Evolutionary conservation across 2,113 vertebrate species (phyloP), one percentile per base, ranked within the genome.

Genomic region (Megaleporinus macrocephalus): DNA sequence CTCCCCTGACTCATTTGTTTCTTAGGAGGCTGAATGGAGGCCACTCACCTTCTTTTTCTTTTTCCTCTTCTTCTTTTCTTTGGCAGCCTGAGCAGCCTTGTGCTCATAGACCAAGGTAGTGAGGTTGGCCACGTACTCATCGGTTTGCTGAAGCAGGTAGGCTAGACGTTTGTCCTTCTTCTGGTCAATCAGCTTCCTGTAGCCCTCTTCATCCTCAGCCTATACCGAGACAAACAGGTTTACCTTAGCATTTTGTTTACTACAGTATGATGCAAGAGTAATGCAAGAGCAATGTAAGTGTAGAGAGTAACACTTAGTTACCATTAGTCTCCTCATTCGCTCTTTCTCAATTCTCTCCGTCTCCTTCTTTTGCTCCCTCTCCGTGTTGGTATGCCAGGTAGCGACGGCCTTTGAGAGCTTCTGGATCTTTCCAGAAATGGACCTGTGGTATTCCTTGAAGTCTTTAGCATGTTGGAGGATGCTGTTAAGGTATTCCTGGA

Each of bases 141-240:
- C 98, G 0, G 98, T 99, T 90, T 99, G 98, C 91, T 99, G 97
- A 74, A 99, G 91, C 18, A 99, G 79, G 89, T 99, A 99, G 1
- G 98, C 98, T 89, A 99, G 89, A 18, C 98, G 96, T 76, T 98
- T 95, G 83, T 99, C 98, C 71, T 99, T 99, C 93, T 99, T 99
- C 68, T 99, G 98, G 89, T 99, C 98, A 11, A 99, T 99, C 1
- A 99, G 92, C 71, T 99, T 99, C 73, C 98, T 92, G 81, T 99
- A 99, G 16, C 98, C 98, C 85, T 99, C 98, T 89, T 99, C 98
- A 88, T 99, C 98, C 91, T 99, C 98, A 36, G 97, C 98, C 98
- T 99, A 85, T 26, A 9, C 61, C 84, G 71, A 16, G 14, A 20
- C 24, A 57, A 1, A 81, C 4, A 47, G n/a, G 49, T 63, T 69